Conservation (phyloP, 2,113 vertebrate species). For the Clarias magur region DNA sequence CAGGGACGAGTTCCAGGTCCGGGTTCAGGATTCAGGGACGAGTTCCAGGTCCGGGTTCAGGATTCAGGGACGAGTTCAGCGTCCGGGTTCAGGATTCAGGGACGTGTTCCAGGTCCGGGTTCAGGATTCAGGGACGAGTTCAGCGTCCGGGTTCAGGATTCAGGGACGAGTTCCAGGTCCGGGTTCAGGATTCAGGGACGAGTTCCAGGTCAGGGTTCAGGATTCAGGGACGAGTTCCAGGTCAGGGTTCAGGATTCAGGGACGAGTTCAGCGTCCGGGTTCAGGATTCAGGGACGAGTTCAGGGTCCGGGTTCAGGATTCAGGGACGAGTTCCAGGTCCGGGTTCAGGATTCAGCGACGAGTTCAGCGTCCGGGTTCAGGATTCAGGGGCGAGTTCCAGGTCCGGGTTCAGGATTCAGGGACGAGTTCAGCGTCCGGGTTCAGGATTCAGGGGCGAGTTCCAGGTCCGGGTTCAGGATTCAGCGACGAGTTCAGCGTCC, state of each 20-base stretch:
- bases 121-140: background rate
- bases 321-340: background rate
- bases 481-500: background rate
- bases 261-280: background rate
- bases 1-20: background rate
- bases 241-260: background rate
- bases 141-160: background rate
- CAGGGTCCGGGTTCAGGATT: background rate
- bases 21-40: background rate
- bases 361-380: background rate
- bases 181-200: background rate
- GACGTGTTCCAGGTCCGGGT: background rate
- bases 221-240: background rate
- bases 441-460: background rate
- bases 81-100: background rate
- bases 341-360: background rate
- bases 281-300: too few relatives aligned
- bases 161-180: background rate
- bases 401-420: background rate
- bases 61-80: background rate
- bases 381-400: too few relatives aligned
- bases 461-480: background rate
- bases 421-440: background rate
- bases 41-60: background rate
- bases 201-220: background rate